These are phyloP conservation scores for Montipora capricornis DNA, from an alignment of 64 coral and sea anemone genomes.

Conservation along the genomic window DNA sequence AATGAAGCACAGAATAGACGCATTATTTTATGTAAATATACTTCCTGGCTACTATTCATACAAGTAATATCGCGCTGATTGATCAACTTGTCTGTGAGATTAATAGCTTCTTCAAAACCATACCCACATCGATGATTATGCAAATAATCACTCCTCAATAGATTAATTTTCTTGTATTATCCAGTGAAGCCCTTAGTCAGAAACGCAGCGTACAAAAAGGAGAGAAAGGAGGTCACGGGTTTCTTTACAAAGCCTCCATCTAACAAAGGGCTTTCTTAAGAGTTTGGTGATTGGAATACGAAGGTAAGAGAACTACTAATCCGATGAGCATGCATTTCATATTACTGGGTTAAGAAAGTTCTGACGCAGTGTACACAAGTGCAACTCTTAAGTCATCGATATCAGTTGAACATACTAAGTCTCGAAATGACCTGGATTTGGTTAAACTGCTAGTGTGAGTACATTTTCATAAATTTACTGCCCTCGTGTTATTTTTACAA, in stretches of 20 bases:
- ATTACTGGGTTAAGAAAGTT: background rate
- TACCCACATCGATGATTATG: constrained; percentile 45
- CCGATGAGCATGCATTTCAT: background rate
- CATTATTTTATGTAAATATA: constrained; percentile 44
- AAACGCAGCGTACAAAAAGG: background rate
- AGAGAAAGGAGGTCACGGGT: background rate
- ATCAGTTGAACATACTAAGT: background rate
- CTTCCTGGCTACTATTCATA: constrained; percentile 38
- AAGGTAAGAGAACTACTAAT: background rate
- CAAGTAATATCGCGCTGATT: constrained; percentile 50
- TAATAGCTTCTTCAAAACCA: constrained; percentile 39
- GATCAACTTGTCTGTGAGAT: constrained; percentile 52
- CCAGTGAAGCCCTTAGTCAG: background rate
- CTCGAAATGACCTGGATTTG: background rate
- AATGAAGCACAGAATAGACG: background rate
- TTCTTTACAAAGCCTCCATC: background rate
- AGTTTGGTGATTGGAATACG: background rate
- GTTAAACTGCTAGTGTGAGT: background rate
- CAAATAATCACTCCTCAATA: constrained; percentile 36
- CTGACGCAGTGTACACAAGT: background rate
- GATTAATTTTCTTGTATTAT: constrained; percentile 30
- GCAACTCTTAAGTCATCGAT: background rate
- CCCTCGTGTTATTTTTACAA: background rate
- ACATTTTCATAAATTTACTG: too few species aligned
- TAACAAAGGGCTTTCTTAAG: background rate